Evolutionary conservation across 1,140 invertebrate species (phyloP), one percentile per base, ranked within the genome.

Genomic region (Solen grandis): DNA sequence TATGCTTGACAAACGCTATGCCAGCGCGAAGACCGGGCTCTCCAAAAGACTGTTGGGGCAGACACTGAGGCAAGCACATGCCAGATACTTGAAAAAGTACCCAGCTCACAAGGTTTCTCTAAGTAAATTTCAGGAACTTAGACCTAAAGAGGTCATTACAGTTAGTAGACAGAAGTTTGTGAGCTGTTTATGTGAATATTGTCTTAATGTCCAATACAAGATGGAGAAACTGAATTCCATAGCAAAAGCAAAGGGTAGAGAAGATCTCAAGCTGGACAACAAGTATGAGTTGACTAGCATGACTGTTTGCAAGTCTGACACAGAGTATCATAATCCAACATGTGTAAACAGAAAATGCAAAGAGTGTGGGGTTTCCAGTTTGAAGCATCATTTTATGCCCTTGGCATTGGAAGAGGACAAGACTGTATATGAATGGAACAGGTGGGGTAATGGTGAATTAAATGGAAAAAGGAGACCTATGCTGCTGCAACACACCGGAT

Each of bases 161-260:
- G 46, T 63, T n/a, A 54, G 38, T 4, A n/a, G 35, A 65, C 36
- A 63, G 14, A 62, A 65, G 46, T 63, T 46, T n/a, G 38, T 25
- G 19, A 52, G 33, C 52, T 36, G 74, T 50, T 36, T 77, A n/a
- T 77, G 74, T 31, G 74, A 77, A 52, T 66, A 66, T 31, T 77
- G 74, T 55, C 27, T 31, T 14, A 77, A 77, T 66, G 63, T 77
- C 13, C 60, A 77, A 31, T 35, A 50, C 2, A 77, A 77, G 59
- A 31, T 46, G 25, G 50, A 66, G 36, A 62, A 35, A 5, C 19
- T 77, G 5, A 63, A 52, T 63, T 1, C n/a, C 29, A 19, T 19
- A 22, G 60, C 60, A 62, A 19, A 36, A n/a, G 14, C 22, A 2
- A 4, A 16, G n/a, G 16, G 19, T 35, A 13, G 19, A 31, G 35